Evolutionary conservation across 2,888 invertebrate genomes (phyloP).

Genomic region (Pandemis heparana): DNA sequence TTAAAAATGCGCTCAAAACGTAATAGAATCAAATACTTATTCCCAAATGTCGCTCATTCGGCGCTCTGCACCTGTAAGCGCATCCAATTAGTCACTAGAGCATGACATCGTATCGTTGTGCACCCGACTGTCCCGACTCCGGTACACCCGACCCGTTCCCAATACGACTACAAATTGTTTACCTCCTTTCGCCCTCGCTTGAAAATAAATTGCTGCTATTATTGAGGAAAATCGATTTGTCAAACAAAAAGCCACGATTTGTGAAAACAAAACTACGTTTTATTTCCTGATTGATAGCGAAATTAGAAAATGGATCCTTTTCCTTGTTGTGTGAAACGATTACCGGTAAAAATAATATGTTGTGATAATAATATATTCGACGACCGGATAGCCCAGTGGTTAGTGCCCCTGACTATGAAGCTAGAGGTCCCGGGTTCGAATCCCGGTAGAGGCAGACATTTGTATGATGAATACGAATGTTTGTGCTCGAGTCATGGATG

Average conservation of each 20-base stretch:
- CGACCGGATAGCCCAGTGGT: no score
- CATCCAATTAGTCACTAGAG: constrained; percentile 69
- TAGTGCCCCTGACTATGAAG: no score
- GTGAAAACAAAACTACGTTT: not conserved
- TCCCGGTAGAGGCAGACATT: no score
- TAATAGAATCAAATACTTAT: not conserved
- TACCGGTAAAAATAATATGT: not conserved
- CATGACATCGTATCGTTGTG: constrained; percentile 63
- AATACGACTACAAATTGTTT: constrained; percentile 65
- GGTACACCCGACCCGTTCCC: constrained; percentile 54
- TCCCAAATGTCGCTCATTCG: constrained; percentile 16
- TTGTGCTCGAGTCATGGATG: no score
- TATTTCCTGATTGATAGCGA: not conserved
- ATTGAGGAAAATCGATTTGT: constrained; percentile 38
- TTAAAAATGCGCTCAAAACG: constrained; percentile 5
- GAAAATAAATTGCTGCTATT: constrained; percentile 46
- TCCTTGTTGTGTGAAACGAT: not conserved
- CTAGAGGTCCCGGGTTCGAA: no score
- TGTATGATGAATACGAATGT: no score
- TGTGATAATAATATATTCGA: not conserved
- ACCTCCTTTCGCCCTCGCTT: constrained; percentile 48
- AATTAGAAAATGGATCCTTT: constrained; percentile 3
- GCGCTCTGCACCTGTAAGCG: constrained; percentile 70
- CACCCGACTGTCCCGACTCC: constrained; percentile 60
- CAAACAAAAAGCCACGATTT: constrained; percentile 21